Evolutionary conservation across 2,113 vertebrate species (phyloP), one percentile per base, ranked within the genome.

Genomic region (Dipodomys merriami): DNA sequence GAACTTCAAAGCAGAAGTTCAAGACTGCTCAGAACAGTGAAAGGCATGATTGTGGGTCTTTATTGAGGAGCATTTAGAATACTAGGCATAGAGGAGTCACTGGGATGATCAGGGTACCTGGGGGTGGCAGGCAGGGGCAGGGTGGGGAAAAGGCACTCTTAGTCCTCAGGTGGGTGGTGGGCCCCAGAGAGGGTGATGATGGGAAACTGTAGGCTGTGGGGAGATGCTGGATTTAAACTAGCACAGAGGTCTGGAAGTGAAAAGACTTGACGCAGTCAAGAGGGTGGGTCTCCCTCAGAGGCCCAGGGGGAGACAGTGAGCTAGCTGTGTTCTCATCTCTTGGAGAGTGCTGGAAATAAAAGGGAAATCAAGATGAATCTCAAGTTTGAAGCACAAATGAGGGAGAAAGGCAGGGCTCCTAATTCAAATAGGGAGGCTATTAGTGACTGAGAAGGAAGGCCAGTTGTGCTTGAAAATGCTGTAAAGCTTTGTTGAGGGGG

Each of bases 91-190:
- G 6, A 39, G 64, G 16, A 29, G 1, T 6, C 18, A 22, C 10
- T 0, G 3, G 49, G 35, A 35, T 53, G 27, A 5, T 44, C 7
- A 1, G 15, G 23, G 6, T 29, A 22, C n/a, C 49, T 29, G 23
- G 15, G 2, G 3, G 22, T 15, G 15, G 22, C 60, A 4, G 64
- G 25, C 27, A 13, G 18, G 19, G 0, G 2, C 30, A 13, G 8
- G 22, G 8, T 53, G 44, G 12, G 33, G 35, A 27, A 67, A 18
- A 22, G 0, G 62, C 19, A 29, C 72, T 49, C 10, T n/a, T 4
- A 25, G 25, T 39, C 35, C 57, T 68, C 7, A 1, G 16, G 7
- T 30, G 2, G 5, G 27, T 39, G 25, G 62, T 5, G 15, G 33
- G 29, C 39, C 6, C 33, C 18, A 67, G 29, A 65, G 82, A 39